Evolutionary conservation across 1,140 invertebrate species (phyloP).

Genomic region (Lordiphosa mommai): DNA sequence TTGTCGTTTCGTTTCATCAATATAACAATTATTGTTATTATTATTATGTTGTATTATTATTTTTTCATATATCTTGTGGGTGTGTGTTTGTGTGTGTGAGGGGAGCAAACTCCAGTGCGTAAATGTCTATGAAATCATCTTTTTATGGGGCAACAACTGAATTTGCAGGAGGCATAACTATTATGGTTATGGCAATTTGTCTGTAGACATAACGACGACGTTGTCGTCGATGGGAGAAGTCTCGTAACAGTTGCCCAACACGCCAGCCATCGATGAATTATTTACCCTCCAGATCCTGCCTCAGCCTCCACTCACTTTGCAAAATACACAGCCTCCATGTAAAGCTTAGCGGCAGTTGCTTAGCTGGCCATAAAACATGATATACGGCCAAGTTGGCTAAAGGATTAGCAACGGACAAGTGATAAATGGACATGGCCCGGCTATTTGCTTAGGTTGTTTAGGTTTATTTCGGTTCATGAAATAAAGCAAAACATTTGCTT

Average conservation of each 20-base stretch:
- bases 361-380: constrained; percentile 74
- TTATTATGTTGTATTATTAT: constrained; percentile 70
- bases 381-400: constrained; percentile 67
- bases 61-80: constrained; percentile 48
- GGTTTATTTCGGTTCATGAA: constrained; percentile 57
- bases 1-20: constrained; percentile 54
- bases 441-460: constrained; percentile 64
- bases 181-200: constrained; percentile 77
- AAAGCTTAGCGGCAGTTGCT: constrained; percentile 69
- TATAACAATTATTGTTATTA: constrained; percentile 75
- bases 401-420: constrained; percentile 59
- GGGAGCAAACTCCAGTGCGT: constrained; percentile 23
- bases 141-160: constrained; percentile 56
- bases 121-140: constrained; percentile 77
- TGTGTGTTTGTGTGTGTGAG: background rate
- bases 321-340: constrained; percentile 36
- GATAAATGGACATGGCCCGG: constrained; percentile 53
- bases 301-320: background rate
- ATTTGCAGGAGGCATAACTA: constrained; percentile 42
- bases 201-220: constrained; percentile 69
- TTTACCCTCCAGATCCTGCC: constrained; percentile 32
- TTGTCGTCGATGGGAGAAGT: constrained; percentile 44
- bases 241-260: constrained; percentile 69
- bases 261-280: constrained; percentile 68
- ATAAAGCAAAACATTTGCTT: constrained; percentile 73